These are phyloP conservation scores for Manis pentadactyla DNA, from an alignment of 2,797 vertebrate species.

Conservation along the genomic window DNA sequence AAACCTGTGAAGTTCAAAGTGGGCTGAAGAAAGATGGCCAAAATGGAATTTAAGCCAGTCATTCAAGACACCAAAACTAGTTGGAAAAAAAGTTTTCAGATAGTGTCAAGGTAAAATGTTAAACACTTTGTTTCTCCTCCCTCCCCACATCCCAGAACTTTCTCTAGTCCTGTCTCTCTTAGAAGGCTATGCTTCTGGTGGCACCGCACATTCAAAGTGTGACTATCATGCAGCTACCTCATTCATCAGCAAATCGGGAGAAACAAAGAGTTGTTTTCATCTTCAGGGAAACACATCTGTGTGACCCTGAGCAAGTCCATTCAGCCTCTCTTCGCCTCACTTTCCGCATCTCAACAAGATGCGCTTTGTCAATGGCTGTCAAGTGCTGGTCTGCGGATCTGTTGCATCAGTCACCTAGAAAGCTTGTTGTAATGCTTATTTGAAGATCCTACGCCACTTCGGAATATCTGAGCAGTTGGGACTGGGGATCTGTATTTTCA, in stretches of 20 bases:
- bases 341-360: background rate
- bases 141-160: background rate
- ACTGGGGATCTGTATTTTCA: background rate
- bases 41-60: background rate
- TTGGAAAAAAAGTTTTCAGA: background rate
- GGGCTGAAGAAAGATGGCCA: background rate
- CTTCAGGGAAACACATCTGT: background rate
- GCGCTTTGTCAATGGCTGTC: background rate
- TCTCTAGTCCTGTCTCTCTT: background rate
- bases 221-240: background rate
- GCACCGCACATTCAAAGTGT: background rate
- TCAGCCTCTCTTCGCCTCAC: background rate
- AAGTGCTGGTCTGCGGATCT: background rate
- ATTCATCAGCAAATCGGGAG: background rate
- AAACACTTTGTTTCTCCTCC: background rate
- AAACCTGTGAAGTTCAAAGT: background rate
- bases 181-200: background rate
- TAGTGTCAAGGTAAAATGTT: slow-evolving; percentile 3
- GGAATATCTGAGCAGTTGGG: background rate
- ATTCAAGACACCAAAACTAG: slow-evolving; percentile 13
- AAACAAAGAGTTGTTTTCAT: slow-evolving; percentile 15
- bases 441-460: background rate
- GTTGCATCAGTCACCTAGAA: background rate
- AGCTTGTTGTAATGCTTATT: background rate
- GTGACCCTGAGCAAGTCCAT: background rate